Evolutionary conservation across 1,140 invertebrate species (phyloP).

Genomic region (Philotrypesis tridentata): DNA sequence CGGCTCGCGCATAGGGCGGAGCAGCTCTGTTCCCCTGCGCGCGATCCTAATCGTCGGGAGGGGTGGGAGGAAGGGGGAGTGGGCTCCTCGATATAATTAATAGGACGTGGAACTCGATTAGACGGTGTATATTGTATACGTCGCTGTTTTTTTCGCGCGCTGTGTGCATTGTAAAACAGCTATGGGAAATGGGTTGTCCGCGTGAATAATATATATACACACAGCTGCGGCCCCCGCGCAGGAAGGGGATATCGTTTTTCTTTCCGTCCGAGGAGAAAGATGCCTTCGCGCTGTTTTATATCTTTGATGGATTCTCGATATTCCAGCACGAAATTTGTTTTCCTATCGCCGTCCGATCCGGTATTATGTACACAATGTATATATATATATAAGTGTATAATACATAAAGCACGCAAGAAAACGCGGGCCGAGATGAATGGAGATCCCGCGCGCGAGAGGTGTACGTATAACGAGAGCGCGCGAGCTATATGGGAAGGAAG

Average conservation of each 20-base stretch:
- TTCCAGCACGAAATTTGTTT: neutral
- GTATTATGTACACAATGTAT: no score
- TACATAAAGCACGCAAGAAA: no score
- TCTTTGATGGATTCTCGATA: neutral
- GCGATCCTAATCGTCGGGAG: constrained; percentile 9
- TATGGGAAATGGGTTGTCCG: neutral
- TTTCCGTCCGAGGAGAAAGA: no score
- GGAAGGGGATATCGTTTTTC: neutral
- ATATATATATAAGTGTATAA: no score
- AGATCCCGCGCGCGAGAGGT: no score
- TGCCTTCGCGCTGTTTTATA: neutral
- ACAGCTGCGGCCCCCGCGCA: no score
- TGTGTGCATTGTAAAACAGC: neutral
- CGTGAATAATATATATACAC: no score
- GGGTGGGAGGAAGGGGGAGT: no score
- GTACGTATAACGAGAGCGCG: no score
- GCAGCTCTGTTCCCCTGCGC: neutral
- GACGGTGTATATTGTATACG: neutral
- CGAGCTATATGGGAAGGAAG: neutral
- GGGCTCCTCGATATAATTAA: constrained; percentile 43
- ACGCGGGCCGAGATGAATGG: neutral
- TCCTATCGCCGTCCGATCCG: no score
- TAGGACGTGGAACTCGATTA: constrained; percentile 40
- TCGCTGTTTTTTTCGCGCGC: neutral
- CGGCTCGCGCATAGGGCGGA: neutral